A percentile compares a stretch with the other conserved stretches of the same genome.
Evolutionary conservation across 2,113 vertebrate genomes (phyloP).

Genomic region (Argyrosomus japonicus): DNA sequence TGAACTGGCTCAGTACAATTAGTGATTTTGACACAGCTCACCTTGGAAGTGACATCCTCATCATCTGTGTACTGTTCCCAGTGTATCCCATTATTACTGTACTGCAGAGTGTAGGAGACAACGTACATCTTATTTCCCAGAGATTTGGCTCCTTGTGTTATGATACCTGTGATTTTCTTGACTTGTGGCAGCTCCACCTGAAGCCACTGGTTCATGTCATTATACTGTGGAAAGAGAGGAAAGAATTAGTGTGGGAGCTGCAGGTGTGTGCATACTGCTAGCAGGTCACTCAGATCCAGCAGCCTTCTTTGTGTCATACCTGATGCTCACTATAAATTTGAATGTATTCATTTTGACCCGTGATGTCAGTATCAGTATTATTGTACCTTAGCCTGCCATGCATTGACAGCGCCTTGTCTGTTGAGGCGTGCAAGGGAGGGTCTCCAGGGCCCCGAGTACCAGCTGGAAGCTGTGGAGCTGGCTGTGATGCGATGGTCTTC

Average conservation of each 20-base stretch:
- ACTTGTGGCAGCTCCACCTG: constrained; percentile 89
- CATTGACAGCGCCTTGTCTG: constrained; percentile 84
- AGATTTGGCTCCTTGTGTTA: constrained; percentile 91
- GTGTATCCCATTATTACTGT: constrained; percentile 85
- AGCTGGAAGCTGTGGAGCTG: constrained; percentile 84
- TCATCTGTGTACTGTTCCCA: constrained; percentile 88
- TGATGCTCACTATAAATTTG: neutral
- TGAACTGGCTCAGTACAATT: neutral
- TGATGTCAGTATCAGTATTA: neutral
- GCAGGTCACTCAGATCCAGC: neutral
- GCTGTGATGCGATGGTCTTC: constrained; percentile 84
- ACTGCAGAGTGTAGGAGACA: constrained; percentile 85
- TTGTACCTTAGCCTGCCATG: constrained; percentile 90
- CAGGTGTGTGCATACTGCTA: neutral
- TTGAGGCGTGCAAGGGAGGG: constrained; percentile 88
- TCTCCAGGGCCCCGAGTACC: constrained; percentile 84
- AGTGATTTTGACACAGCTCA: constrained; percentile 52
- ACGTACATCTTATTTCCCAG: constrained; percentile 88
- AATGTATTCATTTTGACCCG: neutral
- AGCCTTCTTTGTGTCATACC: neutral
- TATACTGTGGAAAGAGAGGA: constrained; percentile 75
- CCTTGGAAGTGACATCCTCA: constrained; percentile 83
- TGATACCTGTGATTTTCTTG: constrained; percentile 93
- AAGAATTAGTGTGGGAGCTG: neutral
- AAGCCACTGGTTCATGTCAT: constrained; percentile 91